Evolutionary conservation across 2,888 invertebrate genomes (phyloP), one percentile per base, ranked within the genome.

Genomic region (Chydorus sphaericus): DNA sequence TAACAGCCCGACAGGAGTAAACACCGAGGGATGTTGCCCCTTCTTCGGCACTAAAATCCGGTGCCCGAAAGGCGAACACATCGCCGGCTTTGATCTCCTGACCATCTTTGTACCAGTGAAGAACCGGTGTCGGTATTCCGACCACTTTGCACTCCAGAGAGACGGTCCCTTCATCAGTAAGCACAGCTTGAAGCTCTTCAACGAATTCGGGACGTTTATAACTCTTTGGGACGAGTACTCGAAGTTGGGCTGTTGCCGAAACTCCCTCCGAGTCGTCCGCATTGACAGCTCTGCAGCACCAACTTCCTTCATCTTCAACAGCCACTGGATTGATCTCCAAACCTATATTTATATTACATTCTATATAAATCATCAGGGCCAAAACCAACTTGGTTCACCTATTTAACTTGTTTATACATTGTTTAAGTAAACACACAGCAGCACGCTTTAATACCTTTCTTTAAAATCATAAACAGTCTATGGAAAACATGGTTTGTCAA

Each of bases 21-120:
- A 85, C 85, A 28, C 90, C 90, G 57, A 90, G 72, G 0, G 88
- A 87, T 0, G 87, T 87, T 3, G 87, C 85, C 23, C 26, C 18
- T 10, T 44, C 44, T 44, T 44, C 44, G 26, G 44, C 8, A 5
- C 16, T 44, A 58, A 85, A 82, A 0, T 83, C 80, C 67, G 85
- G 84, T 1, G 87, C 88, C 0, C 86, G 86, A 48, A 90, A 71
- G 0, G 89, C 89, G 66, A 90, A 89, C 30, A 89, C 84, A 67
- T 90, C 90, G 0, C 90, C 90, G 0, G 90, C 88, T 68, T 84
- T 85, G 61, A 90, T 90, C 69, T 88, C 88, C 60, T 82, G 80
- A 59, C 84, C 83, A 69, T 89, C 90, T 74, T 90, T 85, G 68
- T 80, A 84, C 83, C 83, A 83, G 59, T 79, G 75, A 57, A 84